A percentile compares a stretch with the other conserved stretches of the same genome.
phyloP scores from a whole-genome alignment of 2,113 vertebrate genomes.

The Pampusana beccarii region DNA sequence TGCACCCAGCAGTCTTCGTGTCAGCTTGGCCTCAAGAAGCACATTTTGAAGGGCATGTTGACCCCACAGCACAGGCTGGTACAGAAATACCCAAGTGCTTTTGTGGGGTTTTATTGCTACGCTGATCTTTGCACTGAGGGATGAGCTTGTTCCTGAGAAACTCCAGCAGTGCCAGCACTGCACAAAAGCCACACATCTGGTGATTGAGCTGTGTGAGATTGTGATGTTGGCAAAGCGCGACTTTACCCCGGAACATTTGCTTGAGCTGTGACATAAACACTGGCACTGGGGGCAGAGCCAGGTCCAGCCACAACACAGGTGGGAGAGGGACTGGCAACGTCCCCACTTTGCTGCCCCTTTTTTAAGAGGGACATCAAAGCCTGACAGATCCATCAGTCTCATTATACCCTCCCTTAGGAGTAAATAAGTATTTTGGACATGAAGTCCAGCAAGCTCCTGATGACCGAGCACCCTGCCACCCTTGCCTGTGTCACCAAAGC shows the following conservation, averaged over 20 bases:
- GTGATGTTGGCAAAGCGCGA: not conserved
- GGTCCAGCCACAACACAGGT: not conserved
- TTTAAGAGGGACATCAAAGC: not conserved
- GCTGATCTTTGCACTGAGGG: not conserved
- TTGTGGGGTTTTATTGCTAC: not conserved
- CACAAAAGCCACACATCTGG: not conserved
- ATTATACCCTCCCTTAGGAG: not conserved
- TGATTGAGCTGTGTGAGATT: accelerated
- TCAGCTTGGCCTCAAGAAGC: not conserved
- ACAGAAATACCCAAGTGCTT: not conserved
- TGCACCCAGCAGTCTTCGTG: not conserved
- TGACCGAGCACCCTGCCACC: accelerated
- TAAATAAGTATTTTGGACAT: not conserved
- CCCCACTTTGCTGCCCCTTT: not conserved
- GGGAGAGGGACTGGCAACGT: not conserved
- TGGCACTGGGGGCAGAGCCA: not conserved
- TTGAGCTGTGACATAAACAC: not conserved
- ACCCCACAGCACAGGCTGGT: not conserved
- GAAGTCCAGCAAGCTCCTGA: not conserved
- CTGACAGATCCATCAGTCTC: not conserved
- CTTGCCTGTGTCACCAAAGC: not conserved
- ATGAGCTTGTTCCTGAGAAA: not conserved
- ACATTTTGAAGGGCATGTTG: accelerated
- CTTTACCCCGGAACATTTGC: not conserved
- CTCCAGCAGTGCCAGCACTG: not conserved